These are phyloP conservation scores for Pelecanus crispus DNA, from an alignment of 2,113 vertebrate species.

Conservation along the genomic window DNA sequence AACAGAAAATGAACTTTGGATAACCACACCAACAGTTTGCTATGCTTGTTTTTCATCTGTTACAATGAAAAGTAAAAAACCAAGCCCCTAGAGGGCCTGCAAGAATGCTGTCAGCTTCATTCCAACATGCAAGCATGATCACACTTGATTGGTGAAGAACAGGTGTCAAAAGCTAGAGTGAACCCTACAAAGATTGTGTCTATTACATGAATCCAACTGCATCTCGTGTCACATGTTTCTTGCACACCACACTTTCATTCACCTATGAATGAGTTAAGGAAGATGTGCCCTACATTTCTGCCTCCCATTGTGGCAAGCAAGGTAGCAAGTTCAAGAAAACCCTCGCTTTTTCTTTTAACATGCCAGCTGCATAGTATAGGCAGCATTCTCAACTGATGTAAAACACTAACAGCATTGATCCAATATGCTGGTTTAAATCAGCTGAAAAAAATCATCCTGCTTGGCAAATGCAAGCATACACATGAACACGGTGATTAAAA, in stretches of 20 bases:
- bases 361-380: not conserved
- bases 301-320: not conserved
- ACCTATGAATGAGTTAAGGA: not conserved
- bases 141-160: slow-evolving; percentile 35
- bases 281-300: not conserved
- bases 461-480: not conserved
- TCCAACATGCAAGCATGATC: slow-evolving; percentile 4
- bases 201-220: not conserved
- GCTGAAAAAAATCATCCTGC: not conserved
- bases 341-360: not conserved
- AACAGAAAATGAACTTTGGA: slow-evolving; percentile 71
- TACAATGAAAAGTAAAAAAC: not conserved
- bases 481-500: not conserved
- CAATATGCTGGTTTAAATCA: not conserved
- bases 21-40: slow-evolving; percentile 13
- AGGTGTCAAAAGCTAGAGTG: slow-evolving; percentile 24
- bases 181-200: not conserved
- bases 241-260: not conserved
- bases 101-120: slow-evolving; percentile 21
- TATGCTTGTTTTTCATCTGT: not conserved
- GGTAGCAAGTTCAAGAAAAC: not conserved
- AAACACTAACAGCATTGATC: not conserved
- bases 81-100: not conserved
- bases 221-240: not conserved
- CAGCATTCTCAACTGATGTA: not conserved